Evolutionary conservation across 2,888 invertebrate species (phyloP), one percentile per base, ranked within the genome.

Genomic region (Ectemnius continuus): DNA sequence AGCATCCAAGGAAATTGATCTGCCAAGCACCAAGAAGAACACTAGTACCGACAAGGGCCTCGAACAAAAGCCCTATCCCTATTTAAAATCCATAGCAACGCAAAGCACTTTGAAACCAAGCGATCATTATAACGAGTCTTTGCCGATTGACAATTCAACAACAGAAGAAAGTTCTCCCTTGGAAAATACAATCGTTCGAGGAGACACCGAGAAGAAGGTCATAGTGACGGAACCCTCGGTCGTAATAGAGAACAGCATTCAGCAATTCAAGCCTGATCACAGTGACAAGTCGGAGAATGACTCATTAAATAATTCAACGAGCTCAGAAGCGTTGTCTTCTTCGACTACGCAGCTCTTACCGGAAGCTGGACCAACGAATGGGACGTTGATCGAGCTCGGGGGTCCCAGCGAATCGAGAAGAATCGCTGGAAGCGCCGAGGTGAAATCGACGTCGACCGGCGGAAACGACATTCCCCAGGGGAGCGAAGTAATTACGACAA

Each of bases 181-280:
- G 8, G 88, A 88, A 60, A 89, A 89, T 63, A 88, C 87, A 2
- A 89, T 89, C 8, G 86, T 83, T 1, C 75, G 67, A 36, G 75
- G 71, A 0, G 70, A 83, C 3, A 72, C 79, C 0, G 84, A 84
- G n/a, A 83, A 82, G 47, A 84, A 86, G 57, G 76, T 81, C 8
- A 63, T 84, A 11, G 80, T 86, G 0, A 88, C 87, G 0, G 87
- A 88, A 66, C 73, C 88, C 1, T 86, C 87, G 2, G 82, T 83
- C n/a, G 80, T 86, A 14, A 73, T 87, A 16, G 87, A 88, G 52
- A 88, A 88, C 52, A 86, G 82, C 46, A 85, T 85, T n/a, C 85
- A 86, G n/a, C 86, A 85, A 57, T 76, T 86, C 3, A 88, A 86
- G 36, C 73, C 85, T 4, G 75, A 64, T 3, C 67, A 85, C 46